phyloP scores from a whole-genome alignment of 2,113 vertebrate species.

The Amazona vittata region DNA sequence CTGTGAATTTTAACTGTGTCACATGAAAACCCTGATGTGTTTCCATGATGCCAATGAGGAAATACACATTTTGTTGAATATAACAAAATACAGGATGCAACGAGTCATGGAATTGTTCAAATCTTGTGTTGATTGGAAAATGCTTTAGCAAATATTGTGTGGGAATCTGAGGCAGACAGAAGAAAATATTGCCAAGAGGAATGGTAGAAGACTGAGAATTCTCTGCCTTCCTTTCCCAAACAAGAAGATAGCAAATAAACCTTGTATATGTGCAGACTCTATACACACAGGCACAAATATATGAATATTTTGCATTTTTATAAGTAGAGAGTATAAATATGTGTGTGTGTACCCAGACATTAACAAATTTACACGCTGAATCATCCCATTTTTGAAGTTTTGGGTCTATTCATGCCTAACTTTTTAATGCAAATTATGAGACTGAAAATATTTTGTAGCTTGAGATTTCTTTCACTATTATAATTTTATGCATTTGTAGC shows the following conservation, averaged over 20 bases:
- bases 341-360: neutral
- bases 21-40: neutral
- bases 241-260: neutral
- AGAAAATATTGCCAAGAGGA: neutral
- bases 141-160: neutral
- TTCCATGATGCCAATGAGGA: neutral
- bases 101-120: neutral
- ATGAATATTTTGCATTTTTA: neutral
- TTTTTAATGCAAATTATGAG: neutral
- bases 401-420: neutral
- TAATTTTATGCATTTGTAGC: neutral
- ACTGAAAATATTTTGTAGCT: neutral
- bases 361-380: neutral
- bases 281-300: neutral
- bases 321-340: neutral
- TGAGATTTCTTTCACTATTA: neutral
- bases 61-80: constrained; percentile 7
- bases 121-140: neutral
- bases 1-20: constrained; percentile 12
- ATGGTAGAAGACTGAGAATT: neutral
- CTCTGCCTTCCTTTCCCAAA: neutral
- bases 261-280: neutral
- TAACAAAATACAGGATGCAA: constrained; percentile 24
- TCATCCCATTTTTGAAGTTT: neutral
- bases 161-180: neutral